Percentiles rank a stretch among this genome's conserved stretches.
These are phyloP conservation scores for Jaculus jaculus DNA, from an alignment of 2,113 vertebrate genomes.

Conservation along the genomic window DNA sequence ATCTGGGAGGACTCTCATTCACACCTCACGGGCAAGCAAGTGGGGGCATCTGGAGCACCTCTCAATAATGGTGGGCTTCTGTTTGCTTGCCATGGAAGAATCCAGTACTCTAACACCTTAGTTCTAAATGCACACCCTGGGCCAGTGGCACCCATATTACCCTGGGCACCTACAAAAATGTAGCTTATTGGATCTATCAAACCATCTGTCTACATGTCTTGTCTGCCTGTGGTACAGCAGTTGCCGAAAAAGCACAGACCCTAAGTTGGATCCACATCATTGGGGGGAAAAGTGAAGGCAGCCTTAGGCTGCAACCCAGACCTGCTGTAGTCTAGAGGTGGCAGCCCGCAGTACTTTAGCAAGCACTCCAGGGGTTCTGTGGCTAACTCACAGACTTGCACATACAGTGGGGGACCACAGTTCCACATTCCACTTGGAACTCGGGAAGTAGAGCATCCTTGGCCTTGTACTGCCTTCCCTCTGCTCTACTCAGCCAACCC, in stretches of 20 bases:
- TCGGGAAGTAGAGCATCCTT: not conserved
- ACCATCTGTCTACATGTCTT: no score
- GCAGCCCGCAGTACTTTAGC: not conserved
- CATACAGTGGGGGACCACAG: not conserved
- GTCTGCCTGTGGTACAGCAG: not conserved
- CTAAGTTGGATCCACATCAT: not conserved
- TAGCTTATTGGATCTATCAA: no score
- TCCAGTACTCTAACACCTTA: no score
- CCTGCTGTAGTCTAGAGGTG: not conserved
- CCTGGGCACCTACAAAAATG: not conserved
- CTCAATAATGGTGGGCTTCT: not conserved
- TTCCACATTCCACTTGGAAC: not conserved
- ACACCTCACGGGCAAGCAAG: not conserved
- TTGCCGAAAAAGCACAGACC: not conserved
- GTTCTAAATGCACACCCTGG: not conserved
- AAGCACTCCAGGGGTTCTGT: not conserved
- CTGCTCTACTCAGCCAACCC: not conserved
- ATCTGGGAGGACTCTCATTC: not conserved
- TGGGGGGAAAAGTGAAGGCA: not conserved
- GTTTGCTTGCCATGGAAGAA: not conserved
- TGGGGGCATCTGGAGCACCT: not conserved
- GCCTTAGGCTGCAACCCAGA: not conserved
- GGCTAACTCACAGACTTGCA: not conserved
- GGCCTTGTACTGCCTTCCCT: not conserved
- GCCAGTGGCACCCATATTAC: not conserved